Evolutionary conservation across 2,113 vertebrate species (phyloP), one percentile per base, ranked within the genome.

Genomic region (Ivindomyrus marchei): DNA sequence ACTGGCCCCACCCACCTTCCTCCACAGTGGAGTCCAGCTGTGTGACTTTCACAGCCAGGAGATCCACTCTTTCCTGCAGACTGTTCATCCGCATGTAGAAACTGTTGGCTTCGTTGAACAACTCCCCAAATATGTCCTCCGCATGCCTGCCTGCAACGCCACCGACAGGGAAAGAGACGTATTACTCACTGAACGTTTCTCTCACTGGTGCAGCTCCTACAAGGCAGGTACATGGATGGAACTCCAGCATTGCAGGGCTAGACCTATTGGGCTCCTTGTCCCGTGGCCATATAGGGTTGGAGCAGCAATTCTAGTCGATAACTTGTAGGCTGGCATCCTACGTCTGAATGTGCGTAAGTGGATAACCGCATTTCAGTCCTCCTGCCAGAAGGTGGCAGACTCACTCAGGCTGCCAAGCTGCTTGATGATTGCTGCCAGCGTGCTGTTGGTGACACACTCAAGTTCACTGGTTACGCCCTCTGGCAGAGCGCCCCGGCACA

Each of bases 391-490:
- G 89, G 80, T 19, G 36, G 17, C n/a, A 39, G 36, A 96, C 97
- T 97, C 95, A 98, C 97, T 98, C 93, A 98, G 96, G 90, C 97
- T 96, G 86, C 97, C 97, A 92, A 98, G 95, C 94, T 98, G 97
- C 74, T 98, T 98, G 95, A 98, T 98, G 95, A 98, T 97, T 92
- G 97, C 97, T 0, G 97, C 97, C 88, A 98, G 94, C 0, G 97
- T 98, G 96, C 97, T 98, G 95, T 98, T 98, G 94, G 97, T 98
- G 90, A 98, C 97, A 58, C 97, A 98, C 90, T 98, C 97, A 93
- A 98, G 94, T 91, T 98, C 97, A 21, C 97, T 98, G 45, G 96
- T 97, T 89, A 98, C 97, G 9, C 96, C 97, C 27, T 97, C 96
- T 0, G 97, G 97, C 27, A 98, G 93, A 9, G 96, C 96, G 2